Base-by-base conservation (phyloP, 2,888 invertebrate genomes). In the Apodemia mormo region DNA sequence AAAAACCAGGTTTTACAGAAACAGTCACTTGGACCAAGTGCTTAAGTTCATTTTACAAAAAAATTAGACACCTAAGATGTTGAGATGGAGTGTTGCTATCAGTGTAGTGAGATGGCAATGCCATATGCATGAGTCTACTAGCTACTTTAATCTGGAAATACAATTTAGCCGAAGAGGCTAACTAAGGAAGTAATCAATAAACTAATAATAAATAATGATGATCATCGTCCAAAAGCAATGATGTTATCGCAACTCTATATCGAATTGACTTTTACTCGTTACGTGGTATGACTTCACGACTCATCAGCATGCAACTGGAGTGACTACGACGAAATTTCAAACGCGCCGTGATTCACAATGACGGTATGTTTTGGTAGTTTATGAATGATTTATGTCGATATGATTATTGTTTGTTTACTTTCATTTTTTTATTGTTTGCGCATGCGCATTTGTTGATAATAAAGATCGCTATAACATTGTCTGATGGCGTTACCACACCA, bases 251-350 rank as follows among this genome's bases (percentile, higher is more conserved):
- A 33, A 65, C 52, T 12, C 29, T 52, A 52, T 65, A 70, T 70
- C 72, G 72, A 67, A 72, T 69, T 68, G 70, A 79, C 83, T 82
- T 81, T 81, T 82, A 80, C 81, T 77, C 65, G 74, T 77, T 82
- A 80, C 87, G 85, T 85, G 82, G 69, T 76, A 78, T 85, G 86
- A 87, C 82, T 86, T 78, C 87, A 84, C n/a, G 33, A 33, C 22
- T 65, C 71, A 75, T 82, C 80, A 76, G 70, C 75, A 82, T 85
- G 80, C 81, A 43, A 65, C 40, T n/a, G 14, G 22, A 70, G 73
- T 74, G 74, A 73, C 69, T 58, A 75, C 82, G 85, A 79, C 83
- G 86, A 86, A 87, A 86, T 83, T 81, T 73, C 54, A 71, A 30
- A 37, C 79, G 76, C 76, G 77, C 22, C 52, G 12, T 37, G 76